These are phyloP conservation scores for Psammodynastes pulverulentus DNA, from an alignment of 2,113 vertebrate genomes.

Conservation along the genomic window DNA sequence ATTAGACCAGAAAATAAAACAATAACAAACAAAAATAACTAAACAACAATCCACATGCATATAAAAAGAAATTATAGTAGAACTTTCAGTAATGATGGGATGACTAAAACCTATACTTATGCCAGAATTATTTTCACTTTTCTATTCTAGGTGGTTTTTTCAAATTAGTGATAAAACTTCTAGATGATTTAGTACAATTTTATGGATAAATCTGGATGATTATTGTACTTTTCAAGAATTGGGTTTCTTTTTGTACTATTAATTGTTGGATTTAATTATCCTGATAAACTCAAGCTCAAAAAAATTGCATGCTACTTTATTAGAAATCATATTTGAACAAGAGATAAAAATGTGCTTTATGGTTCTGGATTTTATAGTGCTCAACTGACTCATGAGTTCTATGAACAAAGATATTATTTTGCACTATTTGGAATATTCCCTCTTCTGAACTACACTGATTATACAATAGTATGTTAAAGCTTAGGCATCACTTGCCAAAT, in stretches of 20 bases:
- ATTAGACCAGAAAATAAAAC: neutral
- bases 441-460: neutral
- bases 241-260: neutral
- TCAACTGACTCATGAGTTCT: conserved; percentile 7
- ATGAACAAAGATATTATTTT: conserved; percentile 31
- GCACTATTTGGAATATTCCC: conserved; percentile 20
- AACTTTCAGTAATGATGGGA: neutral
- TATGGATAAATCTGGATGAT: conserved; percentile 14
- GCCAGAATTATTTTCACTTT: conserved; percentile 7
- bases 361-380: conserved; percentile 36
- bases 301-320: conserved; percentile 12
- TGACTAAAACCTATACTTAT: neutral
- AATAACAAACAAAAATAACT: too few relatives aligned
- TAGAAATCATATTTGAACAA: conserved; percentile 34
- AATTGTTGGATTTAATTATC: conserved; percentile 51
- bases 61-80: neutral
- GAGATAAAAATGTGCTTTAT: conserved; percentile 44
- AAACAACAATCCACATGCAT: neutral
- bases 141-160: conserved; percentile 7
- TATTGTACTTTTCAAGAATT: conserved; percentile 23
- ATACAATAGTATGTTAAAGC: neutral
- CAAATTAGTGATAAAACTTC: conserved; percentile 8
- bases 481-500: neutral
- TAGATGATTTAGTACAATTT: conserved; percentile 1
- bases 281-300: conserved; percentile 48